Base-by-base conservation (phyloP, 2,113 vertebrate genomes). In the Henicopernis longicauda region DNA sequence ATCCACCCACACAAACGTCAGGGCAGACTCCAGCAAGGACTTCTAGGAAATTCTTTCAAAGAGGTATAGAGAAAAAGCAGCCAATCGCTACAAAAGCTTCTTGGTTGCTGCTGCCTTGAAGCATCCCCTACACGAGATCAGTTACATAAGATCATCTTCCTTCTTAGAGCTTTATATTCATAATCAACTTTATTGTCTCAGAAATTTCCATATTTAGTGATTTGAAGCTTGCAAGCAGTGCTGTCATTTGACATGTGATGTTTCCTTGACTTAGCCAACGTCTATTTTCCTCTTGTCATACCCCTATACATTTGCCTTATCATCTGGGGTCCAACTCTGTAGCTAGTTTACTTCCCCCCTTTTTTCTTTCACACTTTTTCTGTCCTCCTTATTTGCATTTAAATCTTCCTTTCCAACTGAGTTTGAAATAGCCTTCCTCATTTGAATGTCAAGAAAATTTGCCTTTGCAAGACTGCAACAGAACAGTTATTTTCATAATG, bases 41-140 rank as follows among this genome's bases (percentile, higher is more conserved):
- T 72, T 89, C 32, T 11, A 61, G 57, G 58, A 72, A 38, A 44
- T 74, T 69, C 17, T 72, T 85, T 88, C 38, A 40, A 50, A 42
- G 82, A 71, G 5, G 5, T 27, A 0, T 18, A 25, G 7, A 63
- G 32, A 59, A 49, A 59, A 63, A 82, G 7, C 14, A 87, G 11
- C 11, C 50, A 49, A 2, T 40, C 3, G 0, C 78, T 62, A 3
- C 5, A 6, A 62, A 79, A 61, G 5, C 44, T 69, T 26, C n/a
- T 59, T 58, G 47, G 5, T 27, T 83, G 81, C 19, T 25, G 13
- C 82, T 94, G 57, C 52, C 52, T 34, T 67, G 66, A 76, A 32
- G 9, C 0, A 0, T 86, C 29, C n/a, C 20, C 25, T 63, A 3
- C 11, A 31, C 0, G 2, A 42, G 38, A 74, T 54, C 40, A 31